phyloP scores from a whole-genome alignment of 2,888 invertebrate genomes.

The Psylliodes chrysocephalus region DNA sequence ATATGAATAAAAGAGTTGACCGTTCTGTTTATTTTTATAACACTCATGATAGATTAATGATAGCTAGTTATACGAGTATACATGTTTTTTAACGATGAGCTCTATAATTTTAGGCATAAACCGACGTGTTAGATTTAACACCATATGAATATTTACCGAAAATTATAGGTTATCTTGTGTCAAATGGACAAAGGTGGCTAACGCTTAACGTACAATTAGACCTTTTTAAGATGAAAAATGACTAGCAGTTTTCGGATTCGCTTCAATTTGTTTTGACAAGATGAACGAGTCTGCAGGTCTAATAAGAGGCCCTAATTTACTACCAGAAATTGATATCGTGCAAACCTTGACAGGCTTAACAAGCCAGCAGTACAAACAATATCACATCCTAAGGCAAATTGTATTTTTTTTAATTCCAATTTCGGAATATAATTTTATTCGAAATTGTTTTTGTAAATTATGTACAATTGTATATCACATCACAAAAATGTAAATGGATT shows the following conservation, averaged over 20 bases:
- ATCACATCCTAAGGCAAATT: not conserved
- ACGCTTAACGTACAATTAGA: conserved; percentile 21
- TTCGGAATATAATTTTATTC: too few species aligned
- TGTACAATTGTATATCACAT: too few species aligned
- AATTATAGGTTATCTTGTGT: conserved; percentile 26
- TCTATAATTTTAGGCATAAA: conserved; percentile 16
- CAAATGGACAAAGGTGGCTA: conserved; percentile 8
- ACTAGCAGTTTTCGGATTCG: conserved; percentile 1
- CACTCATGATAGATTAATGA: conserved; percentile 24
- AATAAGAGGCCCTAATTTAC: conserved; percentile 4
- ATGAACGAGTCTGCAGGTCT: conserved; percentile 2
- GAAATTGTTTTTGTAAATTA: too few species aligned
- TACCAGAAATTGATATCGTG: conserved; percentile 11
- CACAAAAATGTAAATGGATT: too few species aligned
- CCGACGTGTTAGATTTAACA: conserved; percentile 26
- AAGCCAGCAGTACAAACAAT: not conserved
- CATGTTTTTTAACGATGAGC: conserved; percentile 14
- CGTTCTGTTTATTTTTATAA: conserved; percentile 20
- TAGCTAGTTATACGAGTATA: conserved; percentile 17
- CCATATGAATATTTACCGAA: conserved; percentile 27
- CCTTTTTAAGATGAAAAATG: conserved; percentile 12
- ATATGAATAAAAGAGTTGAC: conserved; percentile 11
- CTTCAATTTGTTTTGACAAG: conserved; percentile 24
- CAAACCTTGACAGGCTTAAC: not conserved
- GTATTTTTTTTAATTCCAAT: not conserved